Evolutionary conservation across 2,113 vertebrate species (phyloP).

Genomic region (Antechinus stuartii): DNA sequence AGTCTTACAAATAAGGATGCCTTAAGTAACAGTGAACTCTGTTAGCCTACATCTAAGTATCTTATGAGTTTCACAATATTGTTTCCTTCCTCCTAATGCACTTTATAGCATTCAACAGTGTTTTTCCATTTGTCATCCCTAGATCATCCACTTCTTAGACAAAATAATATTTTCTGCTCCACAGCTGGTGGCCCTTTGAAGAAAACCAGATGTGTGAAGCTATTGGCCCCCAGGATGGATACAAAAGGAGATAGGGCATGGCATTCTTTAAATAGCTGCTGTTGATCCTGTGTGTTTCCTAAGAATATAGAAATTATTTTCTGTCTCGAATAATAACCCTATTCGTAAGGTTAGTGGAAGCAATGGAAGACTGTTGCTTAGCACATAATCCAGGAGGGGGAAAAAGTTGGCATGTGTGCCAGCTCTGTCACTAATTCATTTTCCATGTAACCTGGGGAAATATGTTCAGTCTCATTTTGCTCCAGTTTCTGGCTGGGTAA

Average conservation of each 20-base stretch:
- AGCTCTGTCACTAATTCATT: conserved; percentile 28
- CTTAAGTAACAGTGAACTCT: background rate
- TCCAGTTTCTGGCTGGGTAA: conserved; percentile 9
- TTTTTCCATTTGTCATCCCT: conserved; percentile 46
- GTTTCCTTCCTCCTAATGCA: background rate
- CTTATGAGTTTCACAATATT: background rate
- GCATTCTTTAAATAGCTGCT: conserved; percentile 39
- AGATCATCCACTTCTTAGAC: conserved; percentile 40
- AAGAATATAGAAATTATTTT: background rate
- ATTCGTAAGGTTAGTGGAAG: background rate
- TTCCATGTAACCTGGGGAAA: conserved; percentile 1
- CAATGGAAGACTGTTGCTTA: conserved; percentile 18
- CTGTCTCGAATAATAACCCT: conserved; percentile 16
- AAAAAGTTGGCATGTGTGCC: background rate
- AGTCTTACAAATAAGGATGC: background rate
- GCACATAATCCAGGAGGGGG: background rate
- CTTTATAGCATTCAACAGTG: conserved; percentile 31
- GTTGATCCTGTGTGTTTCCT: conserved; percentile 39
- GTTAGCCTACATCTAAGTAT: background rate
- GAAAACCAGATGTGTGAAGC: conserved; percentile 57
- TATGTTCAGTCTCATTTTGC: background rate
- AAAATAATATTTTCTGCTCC: conserved; percentile 50
- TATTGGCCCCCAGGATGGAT: conserved; percentile 42
- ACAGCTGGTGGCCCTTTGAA: conserved; percentile 51
- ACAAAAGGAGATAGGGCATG: conserved; percentile 52